Conservation (phyloP, 2,113 vertebrate species). For the Rhodinocichla rosea region DNA sequence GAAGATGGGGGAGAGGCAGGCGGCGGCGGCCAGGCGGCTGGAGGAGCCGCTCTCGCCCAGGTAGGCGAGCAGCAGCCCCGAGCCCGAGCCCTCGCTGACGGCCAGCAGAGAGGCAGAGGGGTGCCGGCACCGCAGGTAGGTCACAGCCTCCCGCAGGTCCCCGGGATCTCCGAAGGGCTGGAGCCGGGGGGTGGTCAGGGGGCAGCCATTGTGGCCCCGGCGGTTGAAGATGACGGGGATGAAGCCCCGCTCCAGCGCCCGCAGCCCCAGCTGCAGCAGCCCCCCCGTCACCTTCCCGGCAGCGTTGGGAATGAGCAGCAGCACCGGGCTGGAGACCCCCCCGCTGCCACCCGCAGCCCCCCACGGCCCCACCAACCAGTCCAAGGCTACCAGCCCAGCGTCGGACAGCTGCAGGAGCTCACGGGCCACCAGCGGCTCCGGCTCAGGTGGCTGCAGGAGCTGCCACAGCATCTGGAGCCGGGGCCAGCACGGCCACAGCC, state of each 20-base stretch:
- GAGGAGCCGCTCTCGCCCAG: slow-evolving; percentile 87
- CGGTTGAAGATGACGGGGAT: slow-evolving; percentile 80
- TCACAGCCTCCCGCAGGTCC: slow-evolving; percentile 81
- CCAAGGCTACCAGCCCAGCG: slow-evolving; percentile 15
- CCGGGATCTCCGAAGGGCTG: slow-evolving; percentile 79
- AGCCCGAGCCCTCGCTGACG: slow-evolving; percentile 85
- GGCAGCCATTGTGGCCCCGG: slow-evolving; percentile 82
- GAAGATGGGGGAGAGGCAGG: slow-evolving; percentile 86
- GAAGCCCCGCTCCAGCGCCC: slow-evolving; percentile 77
- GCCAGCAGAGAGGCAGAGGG: slow-evolving; percentile 76
- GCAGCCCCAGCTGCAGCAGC: slow-evolving; percentile 73
- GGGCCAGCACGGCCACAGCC: background rate
- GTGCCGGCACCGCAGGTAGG: slow-evolving; percentile 79
- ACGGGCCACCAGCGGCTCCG: background rate
- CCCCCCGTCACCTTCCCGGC: slow-evolving; percentile 78
- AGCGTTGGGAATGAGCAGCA: slow-evolving; percentile 82
- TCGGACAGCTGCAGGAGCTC: slow-evolving; percentile 4
- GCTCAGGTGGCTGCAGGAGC: background rate
- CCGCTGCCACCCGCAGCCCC: slow-evolving; percentile 72
- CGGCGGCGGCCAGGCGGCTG: slow-evolving; percentile 77
- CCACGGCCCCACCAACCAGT: slow-evolving; percentile 75
- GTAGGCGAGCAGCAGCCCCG: slow-evolving; percentile 83
- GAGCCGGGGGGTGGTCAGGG: slow-evolving; percentile 80
- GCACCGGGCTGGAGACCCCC: slow-evolving; percentile 65
- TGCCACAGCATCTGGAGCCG: background rate